These are phyloP conservation scores for Syngnathus floridae DNA, from an alignment of 2,113 vertebrate species.

Conservation along the genomic window DNA sequence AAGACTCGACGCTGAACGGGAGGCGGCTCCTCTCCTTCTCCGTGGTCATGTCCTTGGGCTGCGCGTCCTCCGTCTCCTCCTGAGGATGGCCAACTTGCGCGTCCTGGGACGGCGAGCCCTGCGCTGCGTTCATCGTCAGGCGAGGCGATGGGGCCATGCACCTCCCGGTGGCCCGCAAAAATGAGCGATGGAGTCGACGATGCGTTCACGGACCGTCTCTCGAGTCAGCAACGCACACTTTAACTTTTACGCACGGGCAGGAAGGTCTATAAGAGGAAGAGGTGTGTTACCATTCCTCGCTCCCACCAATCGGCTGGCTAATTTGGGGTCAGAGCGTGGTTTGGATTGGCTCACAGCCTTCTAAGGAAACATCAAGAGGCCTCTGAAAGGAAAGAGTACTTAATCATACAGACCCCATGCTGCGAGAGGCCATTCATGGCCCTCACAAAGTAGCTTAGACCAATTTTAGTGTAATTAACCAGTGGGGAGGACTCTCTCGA, in stretches of 20 bases:
- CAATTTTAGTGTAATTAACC: slow-evolving; percentile 78
- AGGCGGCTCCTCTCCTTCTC: slow-evolving; percentile 61
- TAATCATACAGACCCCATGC: slow-evolving; percentile 76
- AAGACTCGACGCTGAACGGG: slow-evolving; percentile 78
- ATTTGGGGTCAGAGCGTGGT: slow-evolving; percentile 13
- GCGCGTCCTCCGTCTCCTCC: slow-evolving; percentile 62
- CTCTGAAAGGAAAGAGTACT: slow-evolving; percentile 69
- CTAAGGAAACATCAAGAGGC: slow-evolving; percentile 64
- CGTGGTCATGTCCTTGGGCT: slow-evolving; percentile 61
- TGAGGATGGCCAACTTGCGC: slow-evolving; percentile 52
- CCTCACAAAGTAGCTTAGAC: slow-evolving; percentile 68
- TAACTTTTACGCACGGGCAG: slow-evolving; percentile 47
- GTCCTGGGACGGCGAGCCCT: slow-evolving; percentile 62
- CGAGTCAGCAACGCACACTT: slow-evolving; percentile 38
- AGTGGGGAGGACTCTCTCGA: slow-evolving; percentile 66
- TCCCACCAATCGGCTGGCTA: slow-evolving; percentile 64
- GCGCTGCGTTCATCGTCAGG: slow-evolving; percentile 70
- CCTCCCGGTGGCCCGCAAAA: slow-evolving; percentile 43
- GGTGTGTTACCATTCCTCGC: slow-evolving; percentile 42
- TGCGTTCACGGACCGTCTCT: slow-evolving; percentile 39
- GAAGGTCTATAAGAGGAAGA: slow-evolving; percentile 66
- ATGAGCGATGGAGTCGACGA: slow-evolving; percentile 22
- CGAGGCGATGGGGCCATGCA: slow-evolving; percentile 69
- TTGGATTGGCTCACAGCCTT: slow-evolving; percentile 62
- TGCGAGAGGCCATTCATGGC: slow-evolving; percentile 66